Conservation (phyloP, 2,888 invertebrate species). For the Schizaphis graminum region DNA sequence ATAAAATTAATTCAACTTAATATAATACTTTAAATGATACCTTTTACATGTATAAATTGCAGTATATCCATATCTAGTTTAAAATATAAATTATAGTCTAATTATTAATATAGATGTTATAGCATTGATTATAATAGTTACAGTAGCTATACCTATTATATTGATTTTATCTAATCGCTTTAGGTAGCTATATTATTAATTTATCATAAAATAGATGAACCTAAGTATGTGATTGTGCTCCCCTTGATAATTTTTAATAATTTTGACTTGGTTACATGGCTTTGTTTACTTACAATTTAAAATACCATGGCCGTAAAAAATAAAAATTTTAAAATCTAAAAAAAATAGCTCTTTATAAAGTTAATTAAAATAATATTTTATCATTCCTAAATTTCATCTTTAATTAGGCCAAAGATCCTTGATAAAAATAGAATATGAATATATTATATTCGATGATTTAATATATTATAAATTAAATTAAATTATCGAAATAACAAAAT, state of each 20-base stretch:
- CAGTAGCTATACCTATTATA: not conserved
- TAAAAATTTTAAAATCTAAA: not conserved
- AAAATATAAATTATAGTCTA: not conserved
- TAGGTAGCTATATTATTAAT: not conserved
- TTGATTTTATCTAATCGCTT: not conserved
- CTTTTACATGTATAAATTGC: not conserved
- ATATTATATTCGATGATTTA: not conserved
- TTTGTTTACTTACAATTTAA: not conserved
- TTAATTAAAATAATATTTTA: not conserved
- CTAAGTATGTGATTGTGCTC: no score
- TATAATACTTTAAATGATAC: not conserved
- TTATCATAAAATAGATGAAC: not conserved
- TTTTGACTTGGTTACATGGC: not conserved
- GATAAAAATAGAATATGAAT: not conserved
- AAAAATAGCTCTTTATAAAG: not conserved
- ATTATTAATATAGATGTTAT: no score
- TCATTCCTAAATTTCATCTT: not conserved
- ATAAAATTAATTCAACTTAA: conserved; percentile 30
- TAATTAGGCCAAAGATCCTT: not conserved
- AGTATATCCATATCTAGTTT: not conserved
- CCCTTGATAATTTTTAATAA: not conserved
- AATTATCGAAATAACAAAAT: not conserved
- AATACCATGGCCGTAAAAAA: not conserved
- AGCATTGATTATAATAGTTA: not conserved
- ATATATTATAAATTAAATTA: not conserved